These are phyloP conservation scores for Sciurus niger DNA, from an alignment of 2,113 vertebrate species.

Conservation along the genomic window DNA sequence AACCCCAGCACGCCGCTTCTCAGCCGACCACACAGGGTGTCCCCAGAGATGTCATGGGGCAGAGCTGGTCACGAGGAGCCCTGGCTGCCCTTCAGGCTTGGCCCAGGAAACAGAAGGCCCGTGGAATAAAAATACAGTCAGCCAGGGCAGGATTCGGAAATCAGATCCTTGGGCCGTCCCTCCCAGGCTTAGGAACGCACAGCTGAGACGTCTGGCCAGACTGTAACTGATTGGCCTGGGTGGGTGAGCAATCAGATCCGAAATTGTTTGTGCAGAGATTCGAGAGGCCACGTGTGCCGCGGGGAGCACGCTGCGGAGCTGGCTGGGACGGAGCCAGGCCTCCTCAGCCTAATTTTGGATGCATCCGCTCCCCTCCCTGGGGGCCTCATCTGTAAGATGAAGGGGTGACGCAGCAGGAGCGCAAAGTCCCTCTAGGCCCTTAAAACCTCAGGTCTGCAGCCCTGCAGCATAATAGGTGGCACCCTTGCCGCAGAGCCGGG, in stretches of 20 bases:
- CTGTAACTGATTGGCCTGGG: background rate
- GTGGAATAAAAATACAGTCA: background rate
- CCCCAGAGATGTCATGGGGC: constrained; percentile 1
- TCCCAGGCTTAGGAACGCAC: background rate
- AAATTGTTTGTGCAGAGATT: background rate
- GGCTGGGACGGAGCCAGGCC: background rate
- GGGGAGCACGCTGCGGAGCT: background rate
- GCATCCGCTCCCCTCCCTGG: background rate
- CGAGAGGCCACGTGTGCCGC: background rate
- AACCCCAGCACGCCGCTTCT: constrained; percentile 42
- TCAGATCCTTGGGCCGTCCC: background rate
- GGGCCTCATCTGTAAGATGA: background rate
- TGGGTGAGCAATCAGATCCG: background rate
- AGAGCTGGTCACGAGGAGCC: constrained; percentile 1
- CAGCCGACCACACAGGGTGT: background rate
- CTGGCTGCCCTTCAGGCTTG: background rate
- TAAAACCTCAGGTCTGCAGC: background rate
- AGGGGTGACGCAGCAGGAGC: background rate
- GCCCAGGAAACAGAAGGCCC: background rate
- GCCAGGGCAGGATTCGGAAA: constrained; percentile 38
- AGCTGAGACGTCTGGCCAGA: background rate
- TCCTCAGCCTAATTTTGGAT: background rate
- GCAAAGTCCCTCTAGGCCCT: background rate
- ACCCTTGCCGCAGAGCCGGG: background rate
- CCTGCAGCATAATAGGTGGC: background rate